Conservation (phyloP, 2,113 vertebrate species). For the Trochalopteron elliotii region DNA sequence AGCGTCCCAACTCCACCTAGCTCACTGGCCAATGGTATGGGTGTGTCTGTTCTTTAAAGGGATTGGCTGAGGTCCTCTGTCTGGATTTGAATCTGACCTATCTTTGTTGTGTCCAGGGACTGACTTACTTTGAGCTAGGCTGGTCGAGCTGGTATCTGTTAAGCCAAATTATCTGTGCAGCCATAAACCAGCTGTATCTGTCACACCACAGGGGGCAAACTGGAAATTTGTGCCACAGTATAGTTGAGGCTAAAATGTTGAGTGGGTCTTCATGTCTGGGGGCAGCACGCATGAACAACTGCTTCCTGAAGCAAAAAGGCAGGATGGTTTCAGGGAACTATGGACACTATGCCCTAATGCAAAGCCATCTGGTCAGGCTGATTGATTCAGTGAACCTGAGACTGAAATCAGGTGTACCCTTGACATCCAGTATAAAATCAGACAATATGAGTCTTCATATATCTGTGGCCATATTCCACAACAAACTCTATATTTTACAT, state of each 20-base stretch:
- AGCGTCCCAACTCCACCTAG: no score
- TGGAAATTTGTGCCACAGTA: neutral
- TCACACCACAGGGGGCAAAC: neutral
- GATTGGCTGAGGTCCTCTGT: no score
- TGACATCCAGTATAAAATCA: neutral
- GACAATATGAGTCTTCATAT: neutral
- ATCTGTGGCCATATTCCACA: neutral
- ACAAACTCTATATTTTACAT: neutral
- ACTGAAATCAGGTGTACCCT: neutral
- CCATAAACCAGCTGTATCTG: no score
- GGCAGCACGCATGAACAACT: neutral
- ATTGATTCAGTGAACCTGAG: neutral
- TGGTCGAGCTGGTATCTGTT: no score
- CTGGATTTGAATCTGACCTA: no score
- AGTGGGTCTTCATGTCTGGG: neutral
- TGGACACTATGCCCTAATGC: neutral
- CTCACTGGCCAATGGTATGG: no score
- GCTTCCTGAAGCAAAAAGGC: neutral
- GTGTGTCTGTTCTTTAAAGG: no score
- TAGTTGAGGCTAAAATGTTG: neutral
- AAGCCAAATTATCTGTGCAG: no score
- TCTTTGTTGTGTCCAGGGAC: no score
- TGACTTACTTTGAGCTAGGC: no score
- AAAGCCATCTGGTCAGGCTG: neutral
- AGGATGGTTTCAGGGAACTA: neutral